Conservation (phyloP, 2,888 invertebrate species). For the Campaea margaritaria region DNA sequence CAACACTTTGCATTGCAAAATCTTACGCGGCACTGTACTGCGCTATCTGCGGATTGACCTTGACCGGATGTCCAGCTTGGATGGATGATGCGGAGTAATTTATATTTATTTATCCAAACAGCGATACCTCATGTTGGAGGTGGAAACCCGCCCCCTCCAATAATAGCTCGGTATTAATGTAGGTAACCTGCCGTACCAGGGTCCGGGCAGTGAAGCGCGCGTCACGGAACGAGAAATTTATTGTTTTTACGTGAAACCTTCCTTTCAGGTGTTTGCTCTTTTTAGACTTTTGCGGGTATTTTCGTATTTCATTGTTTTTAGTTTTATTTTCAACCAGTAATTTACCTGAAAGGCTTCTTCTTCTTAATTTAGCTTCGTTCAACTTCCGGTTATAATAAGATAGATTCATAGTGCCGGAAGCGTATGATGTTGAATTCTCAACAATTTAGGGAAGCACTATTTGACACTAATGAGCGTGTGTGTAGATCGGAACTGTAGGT, state of each 20-base stretch:
- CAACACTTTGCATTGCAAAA: no score
- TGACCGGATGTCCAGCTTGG: no score
- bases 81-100: neutral
- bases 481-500: no score
- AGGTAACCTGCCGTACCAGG: slow-evolving; percentile 27
- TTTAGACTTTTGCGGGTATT: slow-evolving; percentile 8
- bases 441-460: no score
- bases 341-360: no score
- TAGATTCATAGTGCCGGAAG: no score
- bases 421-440: no score
- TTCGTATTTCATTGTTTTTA: neutral
- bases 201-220: slow-evolving; percentile 1
- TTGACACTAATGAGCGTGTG: no score
- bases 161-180: slow-evolving; percentile 18
- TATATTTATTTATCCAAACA: neutral
- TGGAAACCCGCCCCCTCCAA: neutral
- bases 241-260: slow-evolving; percentile 7
- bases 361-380: no score
- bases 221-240: slow-evolving; percentile 21
- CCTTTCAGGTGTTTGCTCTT: slow-evolving; percentile 3
- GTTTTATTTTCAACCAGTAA: neutral
- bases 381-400: no score
- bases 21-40: no score
- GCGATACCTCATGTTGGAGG: neutral
- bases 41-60: no score